Evolutionary conservation across 2,888 invertebrate species (phyloP).

Genomic region (Sinotaia quadrata): DNA sequence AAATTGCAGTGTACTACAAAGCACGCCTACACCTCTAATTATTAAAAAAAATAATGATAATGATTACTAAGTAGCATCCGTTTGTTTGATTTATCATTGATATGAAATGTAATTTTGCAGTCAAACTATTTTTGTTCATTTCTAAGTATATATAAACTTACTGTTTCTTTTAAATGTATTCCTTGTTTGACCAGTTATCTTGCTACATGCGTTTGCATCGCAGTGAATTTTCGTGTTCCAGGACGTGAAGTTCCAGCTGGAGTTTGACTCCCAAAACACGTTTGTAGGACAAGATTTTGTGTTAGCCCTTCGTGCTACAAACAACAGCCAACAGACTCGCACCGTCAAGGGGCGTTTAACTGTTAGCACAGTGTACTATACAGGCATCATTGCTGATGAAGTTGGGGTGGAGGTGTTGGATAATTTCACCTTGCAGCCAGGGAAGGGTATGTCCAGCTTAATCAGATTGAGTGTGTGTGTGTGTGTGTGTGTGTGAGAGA

Average conservation of each 20-base stretch:
- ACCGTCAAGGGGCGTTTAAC: slow-evolving; percentile 82
- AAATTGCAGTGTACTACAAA: too few relatives aligned
- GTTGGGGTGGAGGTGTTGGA: slow-evolving; percentile 82
- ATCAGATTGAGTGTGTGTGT: neutral
- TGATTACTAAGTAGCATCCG: too few relatives aligned
- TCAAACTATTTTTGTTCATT: too few relatives aligned
- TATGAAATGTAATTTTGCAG: too few relatives aligned
- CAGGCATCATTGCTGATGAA: slow-evolving; percentile 82
- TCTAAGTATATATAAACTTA: too few relatives aligned
- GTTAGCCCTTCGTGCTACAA: slow-evolving; percentile 80
- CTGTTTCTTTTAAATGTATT: too few relatives aligned
- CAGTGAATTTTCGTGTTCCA: too few relatives aligned
- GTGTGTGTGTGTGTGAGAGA: slow-evolving; percentile 10
- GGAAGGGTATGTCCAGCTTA: slow-evolving; percentile 22
- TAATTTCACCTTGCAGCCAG: slow-evolving; percentile 62
- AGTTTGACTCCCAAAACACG: slow-evolving; percentile 81
- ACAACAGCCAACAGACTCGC: slow-evolving; percentile 81
- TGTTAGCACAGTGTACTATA: slow-evolving; percentile 88
- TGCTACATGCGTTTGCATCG: too few relatives aligned
- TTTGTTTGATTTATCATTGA: too few relatives aligned
- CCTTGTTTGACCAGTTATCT: too few relatives aligned
- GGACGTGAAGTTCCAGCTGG: slow-evolving; percentile 86
- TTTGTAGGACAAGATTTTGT: slow-evolving; percentile 84
- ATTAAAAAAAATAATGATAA: too few relatives aligned
- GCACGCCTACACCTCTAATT: too few relatives aligned